phyloP scores from a whole-genome alignment of 1,140 invertebrate genomes.

The Choristoneura fumiferana region DNA sequence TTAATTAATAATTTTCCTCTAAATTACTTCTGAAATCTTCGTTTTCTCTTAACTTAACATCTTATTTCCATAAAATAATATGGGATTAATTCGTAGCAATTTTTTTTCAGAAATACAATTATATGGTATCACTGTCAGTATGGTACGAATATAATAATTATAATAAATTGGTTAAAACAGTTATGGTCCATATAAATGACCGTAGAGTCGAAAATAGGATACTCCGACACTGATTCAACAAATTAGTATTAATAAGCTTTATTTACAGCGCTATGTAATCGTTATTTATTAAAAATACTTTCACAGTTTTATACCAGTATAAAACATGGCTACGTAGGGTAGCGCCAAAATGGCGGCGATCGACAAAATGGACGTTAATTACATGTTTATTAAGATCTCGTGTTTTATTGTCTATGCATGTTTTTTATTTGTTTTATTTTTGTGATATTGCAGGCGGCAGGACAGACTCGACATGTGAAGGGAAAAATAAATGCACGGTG shows the following conservation, averaged over 20 bases:
- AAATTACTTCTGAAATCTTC: too few relatives aligned
- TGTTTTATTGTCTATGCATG: conserved; percentile 7
- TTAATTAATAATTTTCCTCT: too few relatives aligned
- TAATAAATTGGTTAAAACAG: too few relatives aligned
- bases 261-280: conserved; percentile 13
- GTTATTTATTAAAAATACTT: conserved; percentile 13
- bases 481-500: neutral
- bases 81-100: neutral
- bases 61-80: too few relatives aligned
- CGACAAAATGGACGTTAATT: neutral
- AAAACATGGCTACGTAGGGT: conserved; percentile 1
- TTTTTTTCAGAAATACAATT: neutral
- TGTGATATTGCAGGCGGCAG: neutral
- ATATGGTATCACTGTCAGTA: too few relatives aligned
- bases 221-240: neutral
- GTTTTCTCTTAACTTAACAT: too few relatives aligned
- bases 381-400: neutral
- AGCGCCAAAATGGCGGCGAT: too few relatives aligned
- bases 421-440: neutral
- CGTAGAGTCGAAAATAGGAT: too few relatives aligned
- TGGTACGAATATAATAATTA: too few relatives aligned
- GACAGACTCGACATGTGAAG: neutral
- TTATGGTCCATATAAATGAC: too few relatives aligned
- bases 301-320: conserved; percentile 20
- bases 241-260: conserved; percentile 19